A percentile compares a stretch with the other conserved stretches of the same genome.
These are phyloP conservation scores for Rhineura floridana DNA, from an alignment of 2,113 vertebrate species.

Conservation along the genomic window DNA sequence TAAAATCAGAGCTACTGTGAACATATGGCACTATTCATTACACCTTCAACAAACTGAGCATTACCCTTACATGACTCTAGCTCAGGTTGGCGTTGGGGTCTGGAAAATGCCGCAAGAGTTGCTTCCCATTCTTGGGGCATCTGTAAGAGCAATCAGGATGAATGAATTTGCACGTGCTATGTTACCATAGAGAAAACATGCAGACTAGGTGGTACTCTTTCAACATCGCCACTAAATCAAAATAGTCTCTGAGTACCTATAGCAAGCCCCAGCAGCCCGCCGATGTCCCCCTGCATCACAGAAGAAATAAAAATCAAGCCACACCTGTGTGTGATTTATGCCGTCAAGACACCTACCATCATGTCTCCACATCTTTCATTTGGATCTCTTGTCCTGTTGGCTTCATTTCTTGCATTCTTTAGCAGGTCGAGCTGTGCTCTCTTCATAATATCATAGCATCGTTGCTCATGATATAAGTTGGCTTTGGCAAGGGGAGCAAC, in stretches of 20 bases:
- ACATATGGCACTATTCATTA: background rate
- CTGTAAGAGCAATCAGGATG: background rate
- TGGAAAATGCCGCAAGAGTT: background rate
- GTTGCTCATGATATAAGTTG: slow-evolving; percentile 31
- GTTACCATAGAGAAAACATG: background rate
- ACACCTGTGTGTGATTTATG: background rate
- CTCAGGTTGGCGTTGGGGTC: background rate
- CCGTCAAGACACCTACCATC: background rate
- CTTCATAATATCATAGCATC: background rate
- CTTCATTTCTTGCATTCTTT: background rate
- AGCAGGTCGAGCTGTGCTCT: accelerated
- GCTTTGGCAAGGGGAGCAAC: slow-evolving; percentile 24
- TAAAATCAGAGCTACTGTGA: background rate
- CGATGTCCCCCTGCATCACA: background rate
- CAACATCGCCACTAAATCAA: background rate
- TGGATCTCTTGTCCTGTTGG: background rate
- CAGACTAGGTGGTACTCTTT: background rate
- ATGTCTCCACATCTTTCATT: background rate
- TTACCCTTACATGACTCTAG: background rate
- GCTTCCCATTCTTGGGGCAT: background rate
- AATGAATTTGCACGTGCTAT: background rate
- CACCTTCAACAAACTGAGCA: background rate
- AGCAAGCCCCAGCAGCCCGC: background rate
- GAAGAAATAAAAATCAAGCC: background rate
- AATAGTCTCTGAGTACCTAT: background rate